phyloP scores from a whole-genome alignment of 2,797 vertebrate genomes.

The Ptychadena robeensis region DNA sequence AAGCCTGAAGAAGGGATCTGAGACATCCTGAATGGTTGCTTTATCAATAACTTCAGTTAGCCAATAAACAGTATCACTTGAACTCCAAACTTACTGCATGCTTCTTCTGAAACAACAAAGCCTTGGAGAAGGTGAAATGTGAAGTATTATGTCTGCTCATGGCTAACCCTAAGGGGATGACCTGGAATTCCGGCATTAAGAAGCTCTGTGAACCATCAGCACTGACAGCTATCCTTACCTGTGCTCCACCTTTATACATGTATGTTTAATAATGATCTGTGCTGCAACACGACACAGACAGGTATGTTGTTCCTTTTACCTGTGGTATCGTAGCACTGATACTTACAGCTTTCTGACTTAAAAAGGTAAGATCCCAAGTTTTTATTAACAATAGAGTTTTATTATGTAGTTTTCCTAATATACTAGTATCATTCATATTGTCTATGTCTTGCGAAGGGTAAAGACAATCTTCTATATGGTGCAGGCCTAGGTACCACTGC shows the following conservation, averaged over 20 bases:
- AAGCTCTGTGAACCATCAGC: slow-evolving; percentile 42
- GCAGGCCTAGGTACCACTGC: not conserved
- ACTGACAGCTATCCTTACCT: slow-evolving; percentile 33
- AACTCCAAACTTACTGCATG: too few relatives aligned
- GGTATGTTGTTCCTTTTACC: not conserved
- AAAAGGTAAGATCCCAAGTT: too few relatives aligned
- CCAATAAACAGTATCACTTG: too few relatives aligned
- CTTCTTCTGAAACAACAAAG: not conserved
- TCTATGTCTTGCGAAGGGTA: not conserved
- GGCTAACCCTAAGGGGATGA: slow-evolving; percentile 23
- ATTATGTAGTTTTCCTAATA: too few relatives aligned
- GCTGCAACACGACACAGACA: not conserved
- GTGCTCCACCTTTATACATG: not conserved
- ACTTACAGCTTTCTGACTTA: too few relatives aligned
- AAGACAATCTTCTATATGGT: not conserved
- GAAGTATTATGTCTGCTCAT: slow-evolving; percentile 11
- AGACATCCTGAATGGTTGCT: too few relatives aligned
- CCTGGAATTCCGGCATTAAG: slow-evolving; percentile 10
- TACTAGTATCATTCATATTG: too few relatives aligned
- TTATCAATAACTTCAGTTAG: too few relatives aligned
- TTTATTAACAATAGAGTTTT: too few relatives aligned
- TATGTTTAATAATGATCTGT: not conserved
- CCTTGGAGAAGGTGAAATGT: not conserved
- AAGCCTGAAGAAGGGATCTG: too few relatives aligned
- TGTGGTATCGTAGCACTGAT: too few relatives aligned